Conservation (phyloP, 1,140 invertebrate genomes). For the Nomia melanderi region DNA sequence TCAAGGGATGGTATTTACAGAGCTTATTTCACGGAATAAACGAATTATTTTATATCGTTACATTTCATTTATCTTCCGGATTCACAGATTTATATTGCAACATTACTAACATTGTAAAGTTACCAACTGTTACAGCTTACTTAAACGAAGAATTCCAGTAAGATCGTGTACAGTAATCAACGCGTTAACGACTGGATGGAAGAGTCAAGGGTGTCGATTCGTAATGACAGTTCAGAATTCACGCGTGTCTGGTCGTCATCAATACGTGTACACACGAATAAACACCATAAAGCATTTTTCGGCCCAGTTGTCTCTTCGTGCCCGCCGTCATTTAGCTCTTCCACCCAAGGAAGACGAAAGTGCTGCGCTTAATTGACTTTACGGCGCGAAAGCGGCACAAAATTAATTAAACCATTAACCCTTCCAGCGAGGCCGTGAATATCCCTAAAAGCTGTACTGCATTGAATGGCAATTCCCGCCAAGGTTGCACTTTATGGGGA, state of each 20-base stretch:
- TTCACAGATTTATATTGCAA: too few relatives aligned
- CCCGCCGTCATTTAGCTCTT: constrained; percentile 8
- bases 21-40: too few relatives aligned
- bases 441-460: constrained; percentile 46
- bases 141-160: too few relatives aligned
- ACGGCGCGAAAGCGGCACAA: constrained; percentile 50
- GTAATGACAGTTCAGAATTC: not conserved
- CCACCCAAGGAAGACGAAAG: constrained; percentile 29
- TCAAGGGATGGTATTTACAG: too few relatives aligned
- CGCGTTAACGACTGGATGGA: too few relatives aligned
- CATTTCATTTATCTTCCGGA: too few relatives aligned
- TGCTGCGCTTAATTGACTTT: constrained; percentile 44
- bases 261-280: not conserved
- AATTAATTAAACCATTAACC: constrained; percentile 64
- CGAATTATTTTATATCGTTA: too few relatives aligned
- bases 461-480: constrained; percentile 30
- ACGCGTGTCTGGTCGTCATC: not conserved
- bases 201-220: too few relatives aligned
- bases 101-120: too few relatives aligned
- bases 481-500: constrained; percentile 37
- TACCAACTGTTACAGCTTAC: too few relatives aligned
- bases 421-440: constrained; percentile 31
- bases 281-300: constrained; percentile 2
- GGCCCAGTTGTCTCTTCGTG: constrained; percentile 14
- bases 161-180: too few relatives aligned